Evolutionary conservation across 2,797 vertebrate species (phyloP).

Genomic region (Acanthurus lineatus): DNA sequence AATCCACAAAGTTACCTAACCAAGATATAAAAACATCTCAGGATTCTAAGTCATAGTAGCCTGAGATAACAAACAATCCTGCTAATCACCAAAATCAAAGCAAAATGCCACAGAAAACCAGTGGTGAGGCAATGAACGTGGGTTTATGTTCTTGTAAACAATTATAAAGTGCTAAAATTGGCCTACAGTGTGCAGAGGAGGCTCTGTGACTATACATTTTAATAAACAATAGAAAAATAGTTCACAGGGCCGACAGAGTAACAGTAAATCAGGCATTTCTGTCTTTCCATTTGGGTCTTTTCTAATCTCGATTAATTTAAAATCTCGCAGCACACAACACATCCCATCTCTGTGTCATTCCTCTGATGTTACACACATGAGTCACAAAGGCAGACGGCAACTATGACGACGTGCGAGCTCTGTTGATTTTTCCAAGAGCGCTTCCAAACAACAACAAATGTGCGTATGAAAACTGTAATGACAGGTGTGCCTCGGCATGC

Average conservation of each 20-base stretch:
- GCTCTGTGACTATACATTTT: background rate
- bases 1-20: slow-evolving; percentile 1
- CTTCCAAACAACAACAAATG: slow-evolving; percentile 32
- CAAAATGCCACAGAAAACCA: background rate
- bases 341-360: slow-evolving; percentile 58
- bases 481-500: slow-evolving; percentile 60
- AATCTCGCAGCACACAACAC: slow-evolving; percentile 26
- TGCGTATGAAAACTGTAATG: slow-evolving; percentile 49
- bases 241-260: background rate
- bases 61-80: slow-evolving; percentile 12
- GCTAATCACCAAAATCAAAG: slow-evolving; percentile 12
- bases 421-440: slow-evolving; percentile 29
- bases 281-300: slow-evolving; percentile 11
- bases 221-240: slow-evolving; percentile 11
- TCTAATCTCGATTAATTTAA: slow-evolving; percentile 26
- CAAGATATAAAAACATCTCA: slow-evolving; percentile 11
- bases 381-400: slow-evolving; percentile 62
- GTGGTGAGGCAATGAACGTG: background rate
- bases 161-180: slow-evolving; percentile 36
- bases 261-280: background rate
- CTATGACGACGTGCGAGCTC: slow-evolving; percentile 22
- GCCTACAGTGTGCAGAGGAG: slow-evolving; percentile 18
- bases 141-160: slow-evolving; percentile 22
- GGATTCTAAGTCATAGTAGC: slow-evolving; percentile 21
- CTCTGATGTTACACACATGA: slow-evolving; percentile 64